phyloP scores from a whole-genome alignment of 2,113 vertebrate genomes.

The Coreoperca whiteheadi region DNA sequence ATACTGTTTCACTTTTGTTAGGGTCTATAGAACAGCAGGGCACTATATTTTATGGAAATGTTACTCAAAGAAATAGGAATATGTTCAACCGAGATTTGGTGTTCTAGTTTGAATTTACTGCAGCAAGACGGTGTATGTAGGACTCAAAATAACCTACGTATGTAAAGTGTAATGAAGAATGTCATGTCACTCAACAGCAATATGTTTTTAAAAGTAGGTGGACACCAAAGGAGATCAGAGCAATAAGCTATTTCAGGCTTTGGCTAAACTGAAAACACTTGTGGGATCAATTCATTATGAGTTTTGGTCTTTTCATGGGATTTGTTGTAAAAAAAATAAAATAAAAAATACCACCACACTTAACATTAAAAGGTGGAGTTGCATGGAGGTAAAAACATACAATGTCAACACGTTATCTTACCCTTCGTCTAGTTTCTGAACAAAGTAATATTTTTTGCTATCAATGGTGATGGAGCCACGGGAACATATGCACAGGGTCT shows the following conservation, averaged over 20 bases:
- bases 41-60: background rate
- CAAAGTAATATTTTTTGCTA: slow-evolving; percentile 91
- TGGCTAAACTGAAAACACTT: background rate
- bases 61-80: background rate
- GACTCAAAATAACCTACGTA: background rate
- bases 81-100: background rate
- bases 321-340: background rate
- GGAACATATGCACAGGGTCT: slow-evolving; percentile 93
- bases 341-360: background rate
- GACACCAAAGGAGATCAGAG: background rate
- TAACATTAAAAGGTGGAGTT: background rate
- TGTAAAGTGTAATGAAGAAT: background rate
- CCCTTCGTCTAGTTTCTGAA: slow-evolving; percentile 90
- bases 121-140: background rate
- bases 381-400: background rate
- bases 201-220: background rate
- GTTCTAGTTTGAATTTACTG: background rate
- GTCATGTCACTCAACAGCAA: background rate
- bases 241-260: background rate
- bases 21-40: background rate
- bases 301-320: background rate
- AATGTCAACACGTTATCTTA: slow-evolving; percentile 59
- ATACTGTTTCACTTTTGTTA: too few species aligned
- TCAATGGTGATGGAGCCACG: slow-evolving; percentile 88
- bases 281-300: background rate